phyloP scores from a whole-genome alignment of 2,888 invertebrate genomes.

The Meloe dianella region DNA sequence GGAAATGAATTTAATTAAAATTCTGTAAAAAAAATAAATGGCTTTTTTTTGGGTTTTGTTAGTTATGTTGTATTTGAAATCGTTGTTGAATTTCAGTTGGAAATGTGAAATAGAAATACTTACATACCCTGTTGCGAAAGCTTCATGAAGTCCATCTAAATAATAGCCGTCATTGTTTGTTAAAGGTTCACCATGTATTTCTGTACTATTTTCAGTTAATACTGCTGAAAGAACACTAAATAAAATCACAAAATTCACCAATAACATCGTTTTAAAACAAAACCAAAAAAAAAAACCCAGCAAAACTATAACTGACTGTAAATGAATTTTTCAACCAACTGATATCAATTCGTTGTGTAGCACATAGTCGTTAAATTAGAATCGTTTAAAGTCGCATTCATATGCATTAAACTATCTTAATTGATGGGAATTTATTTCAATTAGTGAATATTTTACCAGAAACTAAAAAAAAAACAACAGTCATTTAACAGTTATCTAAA shows the following conservation, averaged over 20 bases:
- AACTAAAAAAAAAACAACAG: no score
- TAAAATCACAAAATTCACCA: background rate
- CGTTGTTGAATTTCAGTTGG: no score
- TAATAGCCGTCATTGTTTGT: slow-evolving; percentile 45
- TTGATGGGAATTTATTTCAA: background rate
- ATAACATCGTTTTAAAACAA: background rate
- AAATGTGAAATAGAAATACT: no score
- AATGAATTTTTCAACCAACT: background rate
- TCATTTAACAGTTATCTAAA: no score
- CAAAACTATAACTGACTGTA: background rate
- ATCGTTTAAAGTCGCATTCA: background rate
- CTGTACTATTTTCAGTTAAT: background rate
- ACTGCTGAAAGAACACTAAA: background rate
- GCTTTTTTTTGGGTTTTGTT: no score
- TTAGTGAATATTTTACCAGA: background rate
- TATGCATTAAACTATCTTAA: background rate
- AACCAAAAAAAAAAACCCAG: no score
- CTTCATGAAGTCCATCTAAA: slow-evolving; percentile 46
- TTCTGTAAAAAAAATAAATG: background rate
- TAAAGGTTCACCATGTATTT: slow-evolving; percentile 18
- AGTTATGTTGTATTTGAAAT: no score
- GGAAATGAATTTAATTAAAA: no score
- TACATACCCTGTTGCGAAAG: slow-evolving; percentile 43
- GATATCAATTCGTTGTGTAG: background rate
- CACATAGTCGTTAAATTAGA: background rate